phyloP scores from a whole-genome alignment of 1,140 invertebrate species.

The Phocides pigmalion region DNA sequence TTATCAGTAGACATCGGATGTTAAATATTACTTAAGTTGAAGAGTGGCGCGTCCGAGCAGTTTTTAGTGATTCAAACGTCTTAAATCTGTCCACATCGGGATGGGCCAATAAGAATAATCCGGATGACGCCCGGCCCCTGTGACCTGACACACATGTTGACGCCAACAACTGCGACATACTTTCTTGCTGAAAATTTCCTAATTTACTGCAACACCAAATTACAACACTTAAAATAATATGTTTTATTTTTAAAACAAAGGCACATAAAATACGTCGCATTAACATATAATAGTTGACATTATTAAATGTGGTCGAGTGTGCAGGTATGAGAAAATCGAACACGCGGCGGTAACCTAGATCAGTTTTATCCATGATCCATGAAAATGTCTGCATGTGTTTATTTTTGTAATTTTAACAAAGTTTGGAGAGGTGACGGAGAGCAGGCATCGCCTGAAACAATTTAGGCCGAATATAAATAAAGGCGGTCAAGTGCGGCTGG shows the following conservation, averaged over 20 bases:
- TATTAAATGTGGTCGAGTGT: constrained; percentile 5
- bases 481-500: constrained; percentile 11
- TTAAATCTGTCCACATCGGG: constrained; percentile 48
- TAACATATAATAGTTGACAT: constrained; percentile 43
- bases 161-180: constrained; percentile 68
- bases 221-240: constrained; percentile 45
- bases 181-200: constrained; percentile 64
- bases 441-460: constrained; percentile 12
- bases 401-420: constrained; percentile 16
- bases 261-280: constrained; percentile 39
- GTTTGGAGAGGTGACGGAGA: constrained; percentile 10
- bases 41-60: not conserved
- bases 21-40: not conserved
- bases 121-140: constrained; percentile 55
- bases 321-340: constrained; percentile 6
- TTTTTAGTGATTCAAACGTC: constrained; percentile 30
- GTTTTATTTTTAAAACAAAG: constrained; percentile 44
- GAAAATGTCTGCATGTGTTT: constrained; percentile 4
- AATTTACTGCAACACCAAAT: constrained; percentile 54
- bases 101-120: constrained; percentile 71
- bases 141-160: constrained; percentile 68
- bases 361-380: constrained; percentile 9
- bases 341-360: not conserved
- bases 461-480: constrained; percentile 20
- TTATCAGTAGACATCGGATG: not conserved